These are phyloP conservation scores for Chaetodon trifasciatus DNA, from an alignment of 2,797 vertebrate genomes.

Conservation along the genomic window DNA sequence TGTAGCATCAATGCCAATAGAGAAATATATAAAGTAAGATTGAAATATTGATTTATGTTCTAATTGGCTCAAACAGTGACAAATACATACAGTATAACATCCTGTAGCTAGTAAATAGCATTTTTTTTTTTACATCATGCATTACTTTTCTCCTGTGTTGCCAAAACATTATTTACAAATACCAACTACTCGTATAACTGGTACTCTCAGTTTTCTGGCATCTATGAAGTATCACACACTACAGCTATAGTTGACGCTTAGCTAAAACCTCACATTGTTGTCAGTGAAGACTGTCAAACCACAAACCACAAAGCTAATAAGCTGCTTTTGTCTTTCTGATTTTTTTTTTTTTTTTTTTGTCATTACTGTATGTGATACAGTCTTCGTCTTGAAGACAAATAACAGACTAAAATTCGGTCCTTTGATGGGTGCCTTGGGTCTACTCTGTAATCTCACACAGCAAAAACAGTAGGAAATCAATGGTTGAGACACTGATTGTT, in stretches of 20 bases:
- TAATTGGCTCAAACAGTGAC: not conserved
- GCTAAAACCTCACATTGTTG: constrained; percentile 28
- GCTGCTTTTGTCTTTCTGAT: constrained; percentile 15
- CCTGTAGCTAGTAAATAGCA: not conserved
- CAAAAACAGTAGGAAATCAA: constrained; percentile 21
- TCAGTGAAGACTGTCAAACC: constrained; percentile 29
- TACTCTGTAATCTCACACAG: constrained; percentile 46
- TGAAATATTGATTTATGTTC: not conserved
- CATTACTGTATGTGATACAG: constrained; percentile 8
- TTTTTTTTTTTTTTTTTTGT: not conserved
- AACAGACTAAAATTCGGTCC: constrained; percentile 28
- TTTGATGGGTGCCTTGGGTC: constrained; percentile 34
- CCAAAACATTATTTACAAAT: constrained; percentile 16
- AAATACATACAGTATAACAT: not conserved
- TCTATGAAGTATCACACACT: not conserved
- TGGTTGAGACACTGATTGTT: constrained; percentile 20
- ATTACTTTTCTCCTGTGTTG: not conserved
- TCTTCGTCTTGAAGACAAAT: constrained; percentile 21
- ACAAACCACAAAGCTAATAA: constrained; percentile 38
- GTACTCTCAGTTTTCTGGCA: not conserved
- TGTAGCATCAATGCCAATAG: too few relatives aligned
- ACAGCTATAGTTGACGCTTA: constrained; percentile 3
- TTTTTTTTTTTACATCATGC: not conserved
- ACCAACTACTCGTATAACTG: constrained; percentile 9
- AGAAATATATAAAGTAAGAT: constrained; percentile 6